phyloP scores from a whole-genome alignment of 2,888 invertebrate genomes.

The Eilema caniola region DNA sequence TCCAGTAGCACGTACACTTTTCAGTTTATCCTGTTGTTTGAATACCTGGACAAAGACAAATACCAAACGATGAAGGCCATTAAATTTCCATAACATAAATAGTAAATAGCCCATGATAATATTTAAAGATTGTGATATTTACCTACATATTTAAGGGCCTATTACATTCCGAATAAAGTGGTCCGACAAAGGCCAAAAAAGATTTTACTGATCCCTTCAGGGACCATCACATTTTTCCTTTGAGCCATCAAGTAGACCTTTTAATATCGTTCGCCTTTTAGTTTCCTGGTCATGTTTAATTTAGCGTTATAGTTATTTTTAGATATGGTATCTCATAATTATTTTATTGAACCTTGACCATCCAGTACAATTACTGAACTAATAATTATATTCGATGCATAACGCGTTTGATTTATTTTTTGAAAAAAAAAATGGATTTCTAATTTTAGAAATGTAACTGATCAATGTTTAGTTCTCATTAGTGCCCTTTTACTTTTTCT shows the following conservation, averaged over 20 bases:
- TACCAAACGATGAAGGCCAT: conserved; percentile 21
- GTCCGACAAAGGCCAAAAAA: conserved; percentile 55
- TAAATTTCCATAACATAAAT: conserved; percentile 30
- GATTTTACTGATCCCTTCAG: conserved; percentile 60
- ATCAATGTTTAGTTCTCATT: background rate
- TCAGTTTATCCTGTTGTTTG: conserved; percentile 14
- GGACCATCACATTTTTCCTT: conserved; percentile 64
- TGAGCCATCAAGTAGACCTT: conserved; percentile 59
- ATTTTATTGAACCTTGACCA: conserved; percentile 46
- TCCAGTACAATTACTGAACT: conserved; percentile 54
- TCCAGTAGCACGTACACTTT: conserved; percentile 9
- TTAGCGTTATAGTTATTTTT: conserved; percentile 38
- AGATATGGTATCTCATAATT: conserved; percentile 6
- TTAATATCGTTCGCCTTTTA: conserved; percentile 57
- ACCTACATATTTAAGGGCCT: conserved; percentile 57
- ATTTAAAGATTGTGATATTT: conserved; percentile 48
- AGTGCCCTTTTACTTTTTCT: background rate
- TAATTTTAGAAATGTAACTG: background rate
- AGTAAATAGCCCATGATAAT: conserved; percentile 42
- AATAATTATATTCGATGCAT: background rate
- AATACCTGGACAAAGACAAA: conserved; percentile 11
- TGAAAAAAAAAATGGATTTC: background rate
- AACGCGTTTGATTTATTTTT: background rate
- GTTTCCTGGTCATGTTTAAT: conserved; percentile 52
- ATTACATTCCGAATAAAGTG: conserved; percentile 63